These are phyloP conservation scores for Yasuhikotakia modesta DNA, from an alignment of 2,797 vertebrate species.

Conservation along the genomic window DNA sequence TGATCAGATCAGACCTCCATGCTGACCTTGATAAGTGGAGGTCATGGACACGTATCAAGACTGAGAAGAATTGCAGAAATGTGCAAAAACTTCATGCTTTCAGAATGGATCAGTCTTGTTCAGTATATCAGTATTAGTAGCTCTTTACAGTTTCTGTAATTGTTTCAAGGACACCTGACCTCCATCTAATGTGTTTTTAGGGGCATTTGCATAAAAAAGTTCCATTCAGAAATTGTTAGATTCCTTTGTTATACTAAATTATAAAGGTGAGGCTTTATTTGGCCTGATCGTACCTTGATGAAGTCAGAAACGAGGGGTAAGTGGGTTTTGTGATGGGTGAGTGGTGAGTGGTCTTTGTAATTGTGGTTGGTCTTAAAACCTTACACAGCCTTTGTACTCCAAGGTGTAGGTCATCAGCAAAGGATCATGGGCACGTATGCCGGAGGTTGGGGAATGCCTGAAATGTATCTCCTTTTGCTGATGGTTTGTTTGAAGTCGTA, in stretches of 20 bases:
- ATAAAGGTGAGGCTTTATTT: background rate
- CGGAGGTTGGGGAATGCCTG: slow-evolving; percentile 37
- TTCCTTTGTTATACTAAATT: no score
- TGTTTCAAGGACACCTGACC: no score
- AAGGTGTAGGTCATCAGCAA: background rate
- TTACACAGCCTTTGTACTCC: slow-evolving; percentile 1
- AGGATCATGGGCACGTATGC: slow-evolving; percentile 6
- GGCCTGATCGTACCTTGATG: background rate
- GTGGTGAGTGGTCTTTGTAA: slow-evolving; percentile 17
- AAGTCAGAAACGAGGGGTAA: background rate
- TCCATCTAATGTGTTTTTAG: background rate
- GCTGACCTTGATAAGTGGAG: slow-evolving; percentile 33
- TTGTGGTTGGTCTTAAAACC: background rate
- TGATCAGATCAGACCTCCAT: slow-evolving; percentile 9
- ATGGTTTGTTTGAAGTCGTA: slow-evolving; percentile 46
- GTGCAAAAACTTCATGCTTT: background rate
- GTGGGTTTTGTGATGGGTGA: background rate
- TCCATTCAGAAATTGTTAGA: no score
- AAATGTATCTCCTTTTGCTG: slow-evolving; percentile 46
- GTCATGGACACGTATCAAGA: slow-evolving; percentile 17
- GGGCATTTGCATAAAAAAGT: background rate
- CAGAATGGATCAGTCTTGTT: no score
- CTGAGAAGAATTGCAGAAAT: background rate
- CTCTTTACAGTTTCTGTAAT: no score
- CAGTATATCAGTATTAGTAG: no score